A percentile compares a stretch with the other conserved stretches of the same genome.
Conservation (phyloP, 37 sponge, comb jelly and placozoan genomes). For the Cladorhizidae sp. region DNA sequence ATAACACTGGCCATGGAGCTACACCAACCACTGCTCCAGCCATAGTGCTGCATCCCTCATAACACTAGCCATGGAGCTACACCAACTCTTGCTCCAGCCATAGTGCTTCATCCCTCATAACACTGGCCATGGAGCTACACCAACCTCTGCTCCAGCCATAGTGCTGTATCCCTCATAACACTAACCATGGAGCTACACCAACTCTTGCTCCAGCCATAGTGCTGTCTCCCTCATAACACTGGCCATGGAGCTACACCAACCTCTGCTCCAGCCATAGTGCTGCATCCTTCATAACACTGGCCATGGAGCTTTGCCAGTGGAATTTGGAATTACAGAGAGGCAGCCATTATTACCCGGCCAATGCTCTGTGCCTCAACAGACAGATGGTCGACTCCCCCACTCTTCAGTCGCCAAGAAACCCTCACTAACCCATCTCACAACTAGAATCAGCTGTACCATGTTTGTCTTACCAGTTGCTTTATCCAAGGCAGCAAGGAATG, state of each 20-base stretch:
- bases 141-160: constrained; percentile 51
- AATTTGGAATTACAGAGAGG: constrained; percentile 28
- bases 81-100: constrained; percentile 52
- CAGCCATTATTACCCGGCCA: not conserved
- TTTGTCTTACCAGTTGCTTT: constrained; percentile 33
- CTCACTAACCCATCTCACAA: constrained; percentile 42
- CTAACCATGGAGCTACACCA: too few relatives aligned
- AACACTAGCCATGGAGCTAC: constrained; percentile 26
- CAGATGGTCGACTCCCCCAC: not conserved
- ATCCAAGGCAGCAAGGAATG: constrained; percentile 57
- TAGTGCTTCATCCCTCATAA: not conserved
- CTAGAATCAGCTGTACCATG: constrained; percentile 36
- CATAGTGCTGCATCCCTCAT: constrained; percentile 13
- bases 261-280: constrained; percentile 45
- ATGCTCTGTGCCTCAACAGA: too few relatives aligned
- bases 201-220: constrained; percentile 47
- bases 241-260: too few relatives aligned
- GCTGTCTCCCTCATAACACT: too few relatives aligned
- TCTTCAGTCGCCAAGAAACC: constrained; percentile 16
- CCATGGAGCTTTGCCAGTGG: constrained; percentile 29
- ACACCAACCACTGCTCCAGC: constrained; percentile 45
- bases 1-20: constrained; percentile 22
- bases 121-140: constrained; percentile 31
- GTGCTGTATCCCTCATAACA: not conserved
- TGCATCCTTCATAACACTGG: not conserved